These are phyloP conservation scores for Nilaparvata lugens DNA, from an alignment of 1,140 invertebrate species.

Conservation along the genomic window DNA sequence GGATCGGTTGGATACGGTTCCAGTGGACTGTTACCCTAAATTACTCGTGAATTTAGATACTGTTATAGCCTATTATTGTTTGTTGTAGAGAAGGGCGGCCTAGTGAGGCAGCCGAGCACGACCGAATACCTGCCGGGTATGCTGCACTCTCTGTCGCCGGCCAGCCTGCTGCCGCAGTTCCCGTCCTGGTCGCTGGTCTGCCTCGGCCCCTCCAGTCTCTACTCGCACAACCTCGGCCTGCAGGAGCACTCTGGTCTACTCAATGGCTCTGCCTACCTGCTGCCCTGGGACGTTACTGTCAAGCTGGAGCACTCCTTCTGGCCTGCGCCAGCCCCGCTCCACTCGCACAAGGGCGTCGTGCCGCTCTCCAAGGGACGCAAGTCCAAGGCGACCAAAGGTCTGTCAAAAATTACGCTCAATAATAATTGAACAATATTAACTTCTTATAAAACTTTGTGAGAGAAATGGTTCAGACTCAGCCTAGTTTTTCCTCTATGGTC, in stretches of 20 bases:
- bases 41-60: no score
- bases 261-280: constrained; percentile 76
- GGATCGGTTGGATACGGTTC: no score
- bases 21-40: no score
- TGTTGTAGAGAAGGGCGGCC: constrained; percentile 43
- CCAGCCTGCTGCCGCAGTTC: constrained; percentile 73
- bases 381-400: constrained; percentile 39
- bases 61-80: no score
- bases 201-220: constrained; percentile 80
- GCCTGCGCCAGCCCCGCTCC: constrained; percentile 7
- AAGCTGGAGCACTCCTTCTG: constrained; percentile 32
- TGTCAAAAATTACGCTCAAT: no score
- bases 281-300: constrained; percentile 92
- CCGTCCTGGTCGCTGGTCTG: constrained; percentile 89
- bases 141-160: constrained; percentile 70
- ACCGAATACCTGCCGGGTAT: constrained; percentile 86
- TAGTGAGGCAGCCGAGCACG: constrained; percentile 67
- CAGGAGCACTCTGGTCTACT: constrained; percentile 76
- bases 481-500: no score
- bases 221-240: constrained; percentile 80
- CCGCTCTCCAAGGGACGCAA: constrained; percentile 34
- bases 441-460: no score
- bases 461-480: constrained; percentile 23
- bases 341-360: constrained; percentile 1
- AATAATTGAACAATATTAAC: no score